These are phyloP conservation scores for Panurus biarmicus DNA, from an alignment of 2,113 vertebrate genomes.

Conservation along the genomic window DNA sequence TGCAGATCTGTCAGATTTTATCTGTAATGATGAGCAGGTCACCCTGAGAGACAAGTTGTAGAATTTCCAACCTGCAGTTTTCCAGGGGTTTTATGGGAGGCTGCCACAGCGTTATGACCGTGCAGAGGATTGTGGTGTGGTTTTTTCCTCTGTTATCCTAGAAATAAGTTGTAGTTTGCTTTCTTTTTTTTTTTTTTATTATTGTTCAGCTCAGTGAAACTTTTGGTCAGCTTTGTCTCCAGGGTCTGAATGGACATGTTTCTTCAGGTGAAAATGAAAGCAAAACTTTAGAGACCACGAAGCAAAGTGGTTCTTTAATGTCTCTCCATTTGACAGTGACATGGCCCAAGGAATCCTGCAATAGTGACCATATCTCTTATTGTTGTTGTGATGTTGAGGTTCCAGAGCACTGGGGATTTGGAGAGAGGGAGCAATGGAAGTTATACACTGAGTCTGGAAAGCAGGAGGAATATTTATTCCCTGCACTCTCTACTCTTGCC, in stretches of 20 bases:
- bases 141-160: not conserved
- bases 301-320: not conserved
- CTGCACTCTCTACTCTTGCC: not conserved
- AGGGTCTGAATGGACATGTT: not conserved
- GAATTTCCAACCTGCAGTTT: not conserved
- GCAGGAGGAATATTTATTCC: not conserved
- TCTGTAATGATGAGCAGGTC: not conserved
- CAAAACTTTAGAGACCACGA: accelerated
- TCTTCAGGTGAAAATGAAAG: not conserved
- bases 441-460: not conserved
- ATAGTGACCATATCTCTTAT: accelerated
- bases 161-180: not conserved
- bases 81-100: not conserved
- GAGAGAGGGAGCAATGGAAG: not conserved
- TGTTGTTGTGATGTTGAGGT: not conserved
- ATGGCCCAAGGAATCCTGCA: not conserved
- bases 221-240: not conserved
- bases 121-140: not conserved
- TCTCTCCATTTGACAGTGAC: not conserved
- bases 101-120: accelerated
- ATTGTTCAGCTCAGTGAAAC: not conserved
- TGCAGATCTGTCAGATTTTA: not conserved
- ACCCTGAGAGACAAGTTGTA: not conserved
- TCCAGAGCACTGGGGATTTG: not conserved
- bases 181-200: not conserved